A percentile compares a stretch with the other conserved stretches of the same genome.
Evolutionary conservation across 2,888 invertebrate species (phyloP).

Genomic region (Tanypteryx hageni): DNA sequence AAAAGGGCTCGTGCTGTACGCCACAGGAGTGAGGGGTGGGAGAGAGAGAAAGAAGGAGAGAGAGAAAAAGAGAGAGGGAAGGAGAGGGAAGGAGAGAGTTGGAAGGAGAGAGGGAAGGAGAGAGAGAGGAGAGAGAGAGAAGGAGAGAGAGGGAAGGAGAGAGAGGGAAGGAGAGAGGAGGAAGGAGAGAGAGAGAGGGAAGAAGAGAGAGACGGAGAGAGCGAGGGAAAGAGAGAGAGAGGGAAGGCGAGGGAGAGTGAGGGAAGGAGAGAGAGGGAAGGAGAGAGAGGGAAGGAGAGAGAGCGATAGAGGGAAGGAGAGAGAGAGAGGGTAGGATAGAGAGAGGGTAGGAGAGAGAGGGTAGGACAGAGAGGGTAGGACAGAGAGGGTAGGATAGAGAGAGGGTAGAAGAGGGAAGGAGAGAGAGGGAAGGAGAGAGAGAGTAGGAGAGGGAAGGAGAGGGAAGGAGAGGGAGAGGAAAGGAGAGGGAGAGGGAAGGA

Average conservation of each 20-base stretch:
- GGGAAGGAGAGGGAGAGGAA: no score
- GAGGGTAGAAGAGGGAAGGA: background rate
- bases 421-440: background rate
- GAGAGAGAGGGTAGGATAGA: no score
- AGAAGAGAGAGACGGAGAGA: background rate
- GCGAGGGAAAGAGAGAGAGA: background rate
- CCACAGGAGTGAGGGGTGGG: background rate
- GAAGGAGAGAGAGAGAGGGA: background rate
- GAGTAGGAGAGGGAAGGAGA: no score
- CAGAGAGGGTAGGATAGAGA: background rate
- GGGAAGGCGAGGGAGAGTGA: background rate
- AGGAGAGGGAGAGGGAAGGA: background rate
- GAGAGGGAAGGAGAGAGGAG: background rate
- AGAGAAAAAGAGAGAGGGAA: background rate
- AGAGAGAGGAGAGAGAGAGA: no score
- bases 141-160: no score
- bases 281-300: background rate
- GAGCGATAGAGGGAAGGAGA: no score
- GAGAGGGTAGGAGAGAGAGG: background rate
- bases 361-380: background rate
- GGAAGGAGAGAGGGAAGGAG: background rate
- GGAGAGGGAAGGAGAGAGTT: background rate
- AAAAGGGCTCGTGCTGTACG: background rate
- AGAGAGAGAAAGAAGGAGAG: background rate
- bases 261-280: background rate